Conservation (phyloP, 2,888 invertebrate genomes). For the Eretmocerus hayati region DNA sequence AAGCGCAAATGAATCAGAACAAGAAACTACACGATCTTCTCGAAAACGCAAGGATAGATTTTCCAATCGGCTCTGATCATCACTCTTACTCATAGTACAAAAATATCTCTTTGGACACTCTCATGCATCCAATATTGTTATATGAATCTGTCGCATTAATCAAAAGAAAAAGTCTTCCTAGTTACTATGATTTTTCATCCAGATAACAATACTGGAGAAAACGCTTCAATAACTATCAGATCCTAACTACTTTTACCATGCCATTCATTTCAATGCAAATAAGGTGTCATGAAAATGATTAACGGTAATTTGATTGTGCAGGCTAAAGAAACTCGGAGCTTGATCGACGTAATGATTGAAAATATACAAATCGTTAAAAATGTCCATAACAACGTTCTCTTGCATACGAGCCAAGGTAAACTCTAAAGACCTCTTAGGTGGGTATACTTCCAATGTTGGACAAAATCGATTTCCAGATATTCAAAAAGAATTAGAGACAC, state of each 20-base stretch:
- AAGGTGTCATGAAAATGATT: background rate
- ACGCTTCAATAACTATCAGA: no score
- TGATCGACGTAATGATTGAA: conserved; percentile 39
- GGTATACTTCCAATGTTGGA: background rate
- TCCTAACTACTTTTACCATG: no score
- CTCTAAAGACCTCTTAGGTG: background rate
- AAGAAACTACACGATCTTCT: conserved; percentile 38
- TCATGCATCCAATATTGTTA: no score
- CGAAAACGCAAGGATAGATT: conserved; percentile 38
- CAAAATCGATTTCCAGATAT: conserved; percentile 49
- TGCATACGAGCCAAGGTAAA: conserved; percentile 41
- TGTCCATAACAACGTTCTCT: conserved; percentile 48
- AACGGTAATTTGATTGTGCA: conserved; percentile 21
- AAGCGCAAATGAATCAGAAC: conserved; percentile 30
- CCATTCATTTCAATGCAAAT: background rate
- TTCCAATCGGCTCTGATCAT: background rate
- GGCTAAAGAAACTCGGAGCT: conserved; percentile 42
- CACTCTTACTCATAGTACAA: background rate
- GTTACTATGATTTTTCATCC: no score
- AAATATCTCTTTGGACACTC: no score
- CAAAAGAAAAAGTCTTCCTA: no score
- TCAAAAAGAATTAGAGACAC: conserved; percentile 56
- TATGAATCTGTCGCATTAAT: no score
- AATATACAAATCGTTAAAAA: conserved; percentile 41
- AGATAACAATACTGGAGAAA: no score